Base-by-base conservation (phyloP, 1,140 invertebrate genomes). In the Tetranychus urticae region DNA sequence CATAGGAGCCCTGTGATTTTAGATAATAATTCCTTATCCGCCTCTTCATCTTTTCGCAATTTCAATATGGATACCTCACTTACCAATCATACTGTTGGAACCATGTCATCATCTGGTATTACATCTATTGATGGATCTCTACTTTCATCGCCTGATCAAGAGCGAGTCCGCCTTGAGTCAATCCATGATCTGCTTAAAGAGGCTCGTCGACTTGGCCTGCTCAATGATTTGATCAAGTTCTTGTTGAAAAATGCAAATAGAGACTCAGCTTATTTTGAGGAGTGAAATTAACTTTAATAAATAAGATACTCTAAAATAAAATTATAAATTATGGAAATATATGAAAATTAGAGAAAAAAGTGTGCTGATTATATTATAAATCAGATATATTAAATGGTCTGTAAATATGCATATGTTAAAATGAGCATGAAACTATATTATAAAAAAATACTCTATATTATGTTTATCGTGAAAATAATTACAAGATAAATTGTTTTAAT, bases 191-290 rank as follows among this genome's bases (percentile, higher is more conserved):
- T 61, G 37, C 36, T 61, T 2, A 10, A 35, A 6, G 52, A 61
- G 33, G 60, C 60, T 35, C 34, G 52, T 31, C 59, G 45, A 36
- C 31, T 61, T 31, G 60, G 60, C 13, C 12, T 61, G 33, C 37
- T 61, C 10, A 39, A 39, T 37, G 60, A 61, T 56, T 45, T 61
- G 23, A 23, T 61, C 7, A 35, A 56, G 8, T 6, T 35, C 33
- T 56, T 61, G n/a, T 31, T 56, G 8, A 61, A 56, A 56, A 56
- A 56, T 37, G 34, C 50, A n/a, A 61, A 55, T 3, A 36, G 60
- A 55, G 60, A 61, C 45, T 61, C 60, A 12, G 60, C 60, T 61
- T 61, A 56, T 56, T 61, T 39, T 61, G 60, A 61, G 42, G 60
- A 61, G 31, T 61, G 50, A 61, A 31, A 46, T 46, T 46, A 36